phyloP scores from a whole-genome alignment of 1,140 invertebrate genomes.

The Leptopilina clavipes region DNA sequence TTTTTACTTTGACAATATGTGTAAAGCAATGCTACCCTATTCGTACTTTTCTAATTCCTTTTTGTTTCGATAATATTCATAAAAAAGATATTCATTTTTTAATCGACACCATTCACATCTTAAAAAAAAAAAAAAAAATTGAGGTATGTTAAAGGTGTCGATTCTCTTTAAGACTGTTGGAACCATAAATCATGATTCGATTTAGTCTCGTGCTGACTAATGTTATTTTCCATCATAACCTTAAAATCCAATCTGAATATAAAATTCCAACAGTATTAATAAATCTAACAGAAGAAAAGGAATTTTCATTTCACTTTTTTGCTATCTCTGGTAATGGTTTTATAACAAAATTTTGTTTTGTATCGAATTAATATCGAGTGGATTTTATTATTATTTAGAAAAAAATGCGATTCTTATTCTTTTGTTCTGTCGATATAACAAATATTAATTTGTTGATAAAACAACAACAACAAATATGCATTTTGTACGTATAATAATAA shows the following conservation, averaged over 20 bases:
- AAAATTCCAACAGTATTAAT: conserved; percentile 7
- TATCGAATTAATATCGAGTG: conserved; percentile 6
- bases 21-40: conserved; percentile 61
- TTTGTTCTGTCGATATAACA: neutral
- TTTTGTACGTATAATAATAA: conserved; percentile 33
- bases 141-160: too few relatives aligned
- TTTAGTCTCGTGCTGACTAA: too few relatives aligned
- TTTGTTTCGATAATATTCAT: neutral
- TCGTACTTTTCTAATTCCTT: conserved; percentile 22
- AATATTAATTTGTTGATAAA: neutral
- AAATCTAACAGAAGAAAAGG: conserved; percentile 34
- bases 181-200: too few relatives aligned
- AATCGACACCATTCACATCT: neutral
- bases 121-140: too few relatives aligned
- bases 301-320: conserved; percentile 9
- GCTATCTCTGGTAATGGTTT: conserved; percentile 10
- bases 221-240: too few relatives aligned
- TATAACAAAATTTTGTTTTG: neutral
- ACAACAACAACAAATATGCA: conserved; percentile 9
- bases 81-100: neutral
- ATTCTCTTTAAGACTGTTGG: too few relatives aligned
- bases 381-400: neutral
- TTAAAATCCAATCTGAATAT: too few relatives aligned
- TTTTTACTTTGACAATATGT: conserved; percentile 53
- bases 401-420: conserved; percentile 16